phyloP scores from a whole-genome alignment of 2,888 invertebrate genomes.

The Ormia ochracea region DNA sequence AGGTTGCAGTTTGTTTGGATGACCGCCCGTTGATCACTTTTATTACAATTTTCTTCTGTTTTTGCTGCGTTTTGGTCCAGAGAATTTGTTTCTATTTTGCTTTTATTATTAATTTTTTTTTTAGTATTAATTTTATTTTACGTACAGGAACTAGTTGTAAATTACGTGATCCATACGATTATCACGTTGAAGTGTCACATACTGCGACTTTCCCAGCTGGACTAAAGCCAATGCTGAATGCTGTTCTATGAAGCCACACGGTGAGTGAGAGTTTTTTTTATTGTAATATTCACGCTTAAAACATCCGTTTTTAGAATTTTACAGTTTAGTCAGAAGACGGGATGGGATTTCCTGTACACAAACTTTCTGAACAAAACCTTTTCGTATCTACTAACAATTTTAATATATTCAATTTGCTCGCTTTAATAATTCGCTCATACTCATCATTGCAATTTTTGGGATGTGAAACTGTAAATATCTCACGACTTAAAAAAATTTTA shows the following conservation, averaged over 20 bases:
- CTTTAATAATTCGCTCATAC: no score
- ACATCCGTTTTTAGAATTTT: constrained; percentile 3
- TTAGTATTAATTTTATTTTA: constrained; percentile 40
- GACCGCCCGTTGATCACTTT: constrained; percentile 54
- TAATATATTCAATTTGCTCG: no score
- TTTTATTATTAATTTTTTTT: neutral
- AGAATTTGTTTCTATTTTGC: constrained; percentile 25
- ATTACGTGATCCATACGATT: constrained; percentile 66
- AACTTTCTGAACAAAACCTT: neutral
- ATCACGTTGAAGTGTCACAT: constrained; percentile 63
- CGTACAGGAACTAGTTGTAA: constrained; percentile 62
- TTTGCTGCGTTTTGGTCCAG: constrained; percentile 18
- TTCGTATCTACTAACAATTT: no score
- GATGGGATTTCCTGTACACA: constrained; percentile 19
- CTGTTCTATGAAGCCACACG: neutral
- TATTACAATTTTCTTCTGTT: constrained; percentile 21
- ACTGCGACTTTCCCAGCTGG: constrained; percentile 53
- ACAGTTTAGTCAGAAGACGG: constrained; percentile 2
- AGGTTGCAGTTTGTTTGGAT: constrained; percentile 1
- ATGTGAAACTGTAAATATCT: no score
- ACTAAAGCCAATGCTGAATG: constrained; percentile 42
- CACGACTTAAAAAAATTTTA: no score
- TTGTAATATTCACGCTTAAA: neutral
- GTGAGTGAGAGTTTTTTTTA: neutral
- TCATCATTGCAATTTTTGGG: no score